phyloP scores from a whole-genome alignment of 2,888 invertebrate genomes.

The Chrysodeixis includens region DNA sequence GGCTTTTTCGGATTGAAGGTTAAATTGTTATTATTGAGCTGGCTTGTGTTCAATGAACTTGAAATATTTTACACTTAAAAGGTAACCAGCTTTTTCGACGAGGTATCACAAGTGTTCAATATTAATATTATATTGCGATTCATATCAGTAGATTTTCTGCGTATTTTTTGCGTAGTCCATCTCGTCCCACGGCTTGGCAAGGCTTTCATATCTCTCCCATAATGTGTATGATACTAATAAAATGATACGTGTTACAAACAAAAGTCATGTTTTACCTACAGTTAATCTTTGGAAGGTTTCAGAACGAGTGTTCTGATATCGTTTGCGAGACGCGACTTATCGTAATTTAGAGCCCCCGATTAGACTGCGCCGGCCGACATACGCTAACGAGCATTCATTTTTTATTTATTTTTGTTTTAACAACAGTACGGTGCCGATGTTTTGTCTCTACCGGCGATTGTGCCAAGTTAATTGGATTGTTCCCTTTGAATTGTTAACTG shows the following conservation, averaged over 20 bases:
- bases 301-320: slow-evolving; percentile 86
- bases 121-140: background rate
- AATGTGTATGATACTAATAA: slow-evolving; percentile 59
- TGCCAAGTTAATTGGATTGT: slow-evolving; percentile 84
- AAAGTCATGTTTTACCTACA: slow-evolving; percentile 77
- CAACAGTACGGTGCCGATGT: slow-evolving; percentile 83
- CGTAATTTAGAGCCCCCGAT: slow-evolving; percentile 88
- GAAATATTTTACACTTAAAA: background rate
- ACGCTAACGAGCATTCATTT: slow-evolving; percentile 87
- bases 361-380: slow-evolving; percentile 83
- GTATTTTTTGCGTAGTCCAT: background rate
- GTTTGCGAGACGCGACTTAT: slow-evolving; percentile 83
- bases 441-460: slow-evolving; percentile 83
- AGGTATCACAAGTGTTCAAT: background rate
- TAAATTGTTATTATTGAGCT: slow-evolving; percentile 56
- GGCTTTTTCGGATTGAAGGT: slow-evolving; percentile 65
- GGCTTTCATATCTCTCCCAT: slow-evolving; percentile 5
- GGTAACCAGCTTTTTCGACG: background rate
- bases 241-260: slow-evolving; percentile 72
- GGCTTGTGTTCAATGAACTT: slow-evolving; percentile 28
- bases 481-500: slow-evolving; percentile 68
- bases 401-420: slow-evolving; percentile 82
- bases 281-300: slow-evolving; percentile 81
- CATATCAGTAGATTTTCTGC: background rate
- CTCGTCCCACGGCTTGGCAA: slow-evolving; percentile 7